phyloP scores from a whole-genome alignment of 30 jellyfish, hydroid and myxozoan species.

The Haliclystus octoradiatus region DNA sequence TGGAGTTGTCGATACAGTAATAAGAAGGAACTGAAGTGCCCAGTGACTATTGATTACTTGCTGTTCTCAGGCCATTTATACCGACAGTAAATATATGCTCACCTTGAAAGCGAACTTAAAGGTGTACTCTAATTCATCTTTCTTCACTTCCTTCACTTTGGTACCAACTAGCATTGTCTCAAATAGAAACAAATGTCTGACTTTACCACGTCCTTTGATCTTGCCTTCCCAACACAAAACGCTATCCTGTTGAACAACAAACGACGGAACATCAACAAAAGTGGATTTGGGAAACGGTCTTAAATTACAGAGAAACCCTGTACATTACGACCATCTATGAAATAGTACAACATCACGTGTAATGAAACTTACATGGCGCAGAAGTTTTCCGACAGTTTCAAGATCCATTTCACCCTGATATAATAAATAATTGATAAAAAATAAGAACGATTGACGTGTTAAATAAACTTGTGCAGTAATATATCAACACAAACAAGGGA shows the following conservation, averaged over 20 bases:
- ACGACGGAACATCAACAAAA: neutral
- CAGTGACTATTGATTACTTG: too few species aligned
- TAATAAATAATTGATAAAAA: too few species aligned
- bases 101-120: slow-evolving; percentile 64
- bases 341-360: too few species aligned
- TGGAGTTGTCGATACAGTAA: too few species aligned
- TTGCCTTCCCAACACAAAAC: slow-evolving; percentile 89
- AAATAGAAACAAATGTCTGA: slow-evolving; percentile 62
- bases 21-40: neutral
- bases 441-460: too few species aligned
- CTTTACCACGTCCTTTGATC: slow-evolving; percentile 82
- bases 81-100: neutral
- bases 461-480: neutral
- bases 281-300: neutral
- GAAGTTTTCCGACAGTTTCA: slow-evolving; percentile 36
- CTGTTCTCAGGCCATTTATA: neutral
- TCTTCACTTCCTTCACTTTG: slow-evolving; percentile 34
- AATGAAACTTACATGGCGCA: slow-evolving; percentile 41
- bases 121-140: slow-evolving; percentile 65
- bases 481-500: neutral
- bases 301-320: too few species aligned
- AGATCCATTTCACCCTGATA: slow-evolving; percentile 34
- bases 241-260: slow-evolving; percentile 18
- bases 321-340: too few species aligned
- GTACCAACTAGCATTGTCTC: slow-evolving; percentile 62